These are phyloP conservation scores for Phoxinus dragarum DNA, from an alignment of 2,797 vertebrate species.

Conservation along the genomic window DNA sequence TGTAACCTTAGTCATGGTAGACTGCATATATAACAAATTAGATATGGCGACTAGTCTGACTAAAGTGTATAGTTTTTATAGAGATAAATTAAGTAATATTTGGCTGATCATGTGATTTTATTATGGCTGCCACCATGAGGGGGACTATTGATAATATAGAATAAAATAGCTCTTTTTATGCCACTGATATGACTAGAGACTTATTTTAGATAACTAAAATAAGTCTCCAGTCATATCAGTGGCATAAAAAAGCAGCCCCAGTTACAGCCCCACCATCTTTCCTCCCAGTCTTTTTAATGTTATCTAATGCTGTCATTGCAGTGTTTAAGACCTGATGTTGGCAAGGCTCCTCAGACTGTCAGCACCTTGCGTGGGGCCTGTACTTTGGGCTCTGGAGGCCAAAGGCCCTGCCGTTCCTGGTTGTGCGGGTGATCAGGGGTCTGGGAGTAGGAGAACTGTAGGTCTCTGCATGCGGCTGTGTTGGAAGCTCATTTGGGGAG, in stretches of 20 bases:
- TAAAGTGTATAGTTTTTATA: neutral
- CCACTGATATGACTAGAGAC: neutral
- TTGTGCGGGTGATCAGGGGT: conserved; percentile 19
- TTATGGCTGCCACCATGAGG: neutral
- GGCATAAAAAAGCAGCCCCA: too few species aligned
- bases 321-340: conserved; percentile 16
- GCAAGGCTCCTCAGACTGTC: conserved; percentile 49
- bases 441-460: conserved; percentile 31
- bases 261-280: neutral
- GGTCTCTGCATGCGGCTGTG: conserved; percentile 67
- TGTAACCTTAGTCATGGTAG: neutral
- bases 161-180: neutral
- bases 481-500: conserved; percentile 79
- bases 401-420: conserved; percentile 4
- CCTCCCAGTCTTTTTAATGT: neutral
- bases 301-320: neutral
- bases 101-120: neutral
- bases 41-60: neutral
- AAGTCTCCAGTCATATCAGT: too few species aligned
- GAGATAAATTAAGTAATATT: neutral
- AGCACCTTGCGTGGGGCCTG: conserved; percentile 39
- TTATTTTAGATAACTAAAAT: neutral
- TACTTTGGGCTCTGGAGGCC: conserved; percentile 7
- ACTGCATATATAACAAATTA: neutral
- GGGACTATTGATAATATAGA: neutral